These are phyloP conservation scores for Chlorops oryzae DNA, from an alignment of 1,140 invertebrate species.

Conservation along the genomic window DNA sequence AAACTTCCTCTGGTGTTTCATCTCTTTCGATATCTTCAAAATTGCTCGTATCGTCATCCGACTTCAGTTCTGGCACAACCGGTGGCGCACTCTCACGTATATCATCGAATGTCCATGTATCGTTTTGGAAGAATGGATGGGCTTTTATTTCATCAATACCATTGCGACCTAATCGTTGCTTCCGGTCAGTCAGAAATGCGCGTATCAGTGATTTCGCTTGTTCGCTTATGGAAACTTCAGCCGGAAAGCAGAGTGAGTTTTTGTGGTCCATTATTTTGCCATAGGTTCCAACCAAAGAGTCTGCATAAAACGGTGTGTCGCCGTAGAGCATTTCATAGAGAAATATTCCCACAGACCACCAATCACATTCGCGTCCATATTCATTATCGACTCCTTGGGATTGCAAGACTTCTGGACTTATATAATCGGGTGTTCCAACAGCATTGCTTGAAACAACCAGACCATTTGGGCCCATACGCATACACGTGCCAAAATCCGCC, in stretches of 20 bases:
- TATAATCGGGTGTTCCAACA: conserved; percentile 95
- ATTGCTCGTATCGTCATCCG: conserved; percentile 97
- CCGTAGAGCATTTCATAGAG: conserved; percentile 98
- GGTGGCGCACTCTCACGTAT: conserved; percentile 90
- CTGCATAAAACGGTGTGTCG: conserved; percentile 99
- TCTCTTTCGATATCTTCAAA: conserved; percentile 97
- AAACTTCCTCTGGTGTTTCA: conserved; percentile 81
- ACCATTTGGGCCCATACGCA: conserved; percentile 95
- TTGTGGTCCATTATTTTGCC: conserved; percentile 99
- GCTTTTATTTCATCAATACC: conserved; percentile 92
- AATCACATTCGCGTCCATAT: conserved; percentile 95
- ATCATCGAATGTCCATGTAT: conserved; percentile 97
- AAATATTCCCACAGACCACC: conserved; percentile 99
- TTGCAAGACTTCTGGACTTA: conserved; percentile 96
- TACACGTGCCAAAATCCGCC: conserved; percentile 98
- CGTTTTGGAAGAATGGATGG: conserved; percentile 94
- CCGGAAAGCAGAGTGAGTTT: conserved; percentile 90
- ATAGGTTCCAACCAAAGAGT: conserved; percentile 96
- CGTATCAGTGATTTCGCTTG: conserved; percentile 90
- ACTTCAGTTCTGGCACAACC: conserved; percentile 88
- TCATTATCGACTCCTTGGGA: conserved; percentile 95
- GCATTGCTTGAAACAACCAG: conserved; percentile 94
- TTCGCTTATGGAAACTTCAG: conserved; percentile 86
- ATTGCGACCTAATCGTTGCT: conserved; percentile 84
- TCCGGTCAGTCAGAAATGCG: conserved; percentile 88